phyloP scores from a whole-genome alignment of 2,113 vertebrate genomes.

The Tinamus guttatus region DNA sequence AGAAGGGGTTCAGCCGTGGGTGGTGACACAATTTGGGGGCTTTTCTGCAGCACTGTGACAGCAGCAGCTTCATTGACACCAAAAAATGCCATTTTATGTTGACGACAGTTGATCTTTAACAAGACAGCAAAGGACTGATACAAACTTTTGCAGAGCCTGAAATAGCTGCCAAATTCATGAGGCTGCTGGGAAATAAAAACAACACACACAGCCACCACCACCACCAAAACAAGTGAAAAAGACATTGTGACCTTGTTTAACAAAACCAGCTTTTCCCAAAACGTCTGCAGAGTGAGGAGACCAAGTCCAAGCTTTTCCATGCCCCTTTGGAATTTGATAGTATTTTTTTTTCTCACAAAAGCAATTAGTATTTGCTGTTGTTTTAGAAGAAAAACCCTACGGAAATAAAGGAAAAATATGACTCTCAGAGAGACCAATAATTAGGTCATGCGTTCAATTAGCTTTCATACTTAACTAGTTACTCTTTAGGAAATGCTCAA shows the following conservation, averaged over 20 bases:
- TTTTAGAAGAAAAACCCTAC: conserved; percentile 56
- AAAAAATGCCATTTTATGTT: neutral
- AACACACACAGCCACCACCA: neutral
- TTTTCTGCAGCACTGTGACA: no score
- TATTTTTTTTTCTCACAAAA: neutral
- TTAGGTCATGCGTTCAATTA: conserved; percentile 77
- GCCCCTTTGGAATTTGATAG: conserved; percentile 19
- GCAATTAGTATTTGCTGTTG: conserved; percentile 66
- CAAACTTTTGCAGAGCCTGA: conserved; percentile 37
- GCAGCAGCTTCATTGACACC: no score
- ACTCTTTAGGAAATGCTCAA: conserved; percentile 57
- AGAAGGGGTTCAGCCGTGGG: neutral
- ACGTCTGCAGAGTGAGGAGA: neutral
- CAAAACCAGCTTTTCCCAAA: neutral
- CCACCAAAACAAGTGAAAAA: neutral
- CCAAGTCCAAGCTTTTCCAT: neutral
- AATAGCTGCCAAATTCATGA: conserved; percentile 48
- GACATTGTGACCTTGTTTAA: neutral
- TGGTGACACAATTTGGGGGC: neutral
- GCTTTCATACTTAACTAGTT: conserved; percentile 66
- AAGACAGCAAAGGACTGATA: conserved; percentile 50
- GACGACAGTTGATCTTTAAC: conserved; percentile 37
- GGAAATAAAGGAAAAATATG: conserved; percentile 67
- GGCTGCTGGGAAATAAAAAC: conserved; percentile 27
- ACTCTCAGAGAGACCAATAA: conserved; percentile 70